These are phyloP conservation scores for Catharus fuscescens DNA, from an alignment of 2,113 vertebrate species.

Conservation along the genomic window DNA sequence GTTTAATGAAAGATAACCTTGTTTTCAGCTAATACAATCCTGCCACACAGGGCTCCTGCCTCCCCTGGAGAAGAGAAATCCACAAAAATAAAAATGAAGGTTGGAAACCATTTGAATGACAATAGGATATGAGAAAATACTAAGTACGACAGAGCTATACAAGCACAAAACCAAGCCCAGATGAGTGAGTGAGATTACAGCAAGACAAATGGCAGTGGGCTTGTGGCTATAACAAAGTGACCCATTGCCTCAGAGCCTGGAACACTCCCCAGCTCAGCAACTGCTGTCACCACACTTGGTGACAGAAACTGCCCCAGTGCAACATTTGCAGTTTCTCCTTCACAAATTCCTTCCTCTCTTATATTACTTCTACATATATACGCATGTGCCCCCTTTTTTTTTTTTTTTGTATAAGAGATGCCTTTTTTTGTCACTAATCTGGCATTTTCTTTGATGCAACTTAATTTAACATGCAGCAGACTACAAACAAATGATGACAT, in stretches of 20 bases:
- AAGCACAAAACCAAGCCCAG: neutral
- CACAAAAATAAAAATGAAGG: neutral
- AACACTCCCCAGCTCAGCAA: neutral
- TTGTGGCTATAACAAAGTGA: neutral
- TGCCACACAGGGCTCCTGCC: neutral
- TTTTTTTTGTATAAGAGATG: neutral
- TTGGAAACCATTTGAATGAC: neutral
- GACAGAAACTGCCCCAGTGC: neutral
- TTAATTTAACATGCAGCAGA: neutral
- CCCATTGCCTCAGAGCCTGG: neutral
- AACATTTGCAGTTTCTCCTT: neutral
- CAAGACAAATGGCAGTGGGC: neutral
- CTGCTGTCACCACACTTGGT: neutral
- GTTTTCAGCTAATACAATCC: neutral
- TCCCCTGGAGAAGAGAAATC: neutral
- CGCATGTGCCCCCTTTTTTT: neutral
- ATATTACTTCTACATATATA: neutral
- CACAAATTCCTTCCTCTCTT: neutral
- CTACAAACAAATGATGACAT: neutral
- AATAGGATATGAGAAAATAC: neutral
- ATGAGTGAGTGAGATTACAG: neutral
- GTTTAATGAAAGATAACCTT: neutral
- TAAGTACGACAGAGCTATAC: neutral
- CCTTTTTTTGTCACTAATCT: neutral
- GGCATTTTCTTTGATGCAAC: neutral